Evolutionary conservation across 2,888 invertebrate genomes (phyloP).

Genomic region (Parelbella ahira): DNA sequence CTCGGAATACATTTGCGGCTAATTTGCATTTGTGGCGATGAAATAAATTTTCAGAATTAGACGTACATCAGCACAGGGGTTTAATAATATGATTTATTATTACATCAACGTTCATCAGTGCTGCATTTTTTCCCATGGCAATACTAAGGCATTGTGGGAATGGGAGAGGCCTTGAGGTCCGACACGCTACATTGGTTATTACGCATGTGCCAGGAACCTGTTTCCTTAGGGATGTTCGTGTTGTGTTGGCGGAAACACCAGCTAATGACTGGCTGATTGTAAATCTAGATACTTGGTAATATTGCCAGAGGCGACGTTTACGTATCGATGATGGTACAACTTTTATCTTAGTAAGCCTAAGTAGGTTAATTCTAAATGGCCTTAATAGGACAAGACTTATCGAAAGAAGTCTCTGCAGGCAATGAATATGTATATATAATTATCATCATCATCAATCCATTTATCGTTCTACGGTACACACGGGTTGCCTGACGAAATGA

Average conservation of each 20-base stretch:
- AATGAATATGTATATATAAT: too few relatives aligned
- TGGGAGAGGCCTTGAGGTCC: conserved; percentile 28
- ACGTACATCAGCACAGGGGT: neutral
- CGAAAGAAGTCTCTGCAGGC: too few relatives aligned
- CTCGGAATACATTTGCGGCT: too few relatives aligned
- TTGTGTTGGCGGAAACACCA: conserved; percentile 21
- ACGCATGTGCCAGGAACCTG: conserved; percentile 46
- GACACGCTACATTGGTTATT: conserved; percentile 56
- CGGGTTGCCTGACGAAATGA: too few relatives aligned
- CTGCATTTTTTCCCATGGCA: conserved; percentile 6
- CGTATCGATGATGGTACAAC: conserved; percentile 2
- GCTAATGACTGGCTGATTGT: conserved; percentile 21
- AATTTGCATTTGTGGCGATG: neutral
- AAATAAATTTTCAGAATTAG: neutral
- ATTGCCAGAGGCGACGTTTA: conserved; percentile 7
- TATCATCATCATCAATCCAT: too few relatives aligned
- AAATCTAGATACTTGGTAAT: conserved; percentile 14
- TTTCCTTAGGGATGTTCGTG: conserved; percentile 10
- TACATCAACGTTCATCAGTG: neutral
- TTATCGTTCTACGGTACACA: too few relatives aligned
- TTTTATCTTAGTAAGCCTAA: conserved; percentile 12
- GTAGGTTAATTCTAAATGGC: conserved; percentile 1
- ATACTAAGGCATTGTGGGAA: conserved; percentile 17
- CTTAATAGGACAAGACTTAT: too few relatives aligned
- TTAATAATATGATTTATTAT: conserved; percentile 8